phyloP scores from a whole-genome alignment of 2,113 vertebrate genomes.

The Cyprinodon brontotheroides region DNA sequence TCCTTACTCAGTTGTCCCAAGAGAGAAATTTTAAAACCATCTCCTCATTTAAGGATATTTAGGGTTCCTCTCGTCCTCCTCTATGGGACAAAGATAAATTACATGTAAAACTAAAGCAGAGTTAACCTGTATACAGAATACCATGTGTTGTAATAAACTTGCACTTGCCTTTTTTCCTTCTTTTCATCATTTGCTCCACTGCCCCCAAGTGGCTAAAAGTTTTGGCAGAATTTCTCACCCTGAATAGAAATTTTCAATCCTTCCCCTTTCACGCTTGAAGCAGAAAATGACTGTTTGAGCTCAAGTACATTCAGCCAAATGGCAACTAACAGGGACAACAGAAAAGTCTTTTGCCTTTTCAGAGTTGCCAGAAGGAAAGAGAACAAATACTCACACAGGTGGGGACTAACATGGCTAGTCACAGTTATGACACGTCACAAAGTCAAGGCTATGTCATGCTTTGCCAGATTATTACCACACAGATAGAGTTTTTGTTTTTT shows the following conservation, averaged over 20 bases:
- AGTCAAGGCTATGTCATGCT: slow-evolving; percentile 49
- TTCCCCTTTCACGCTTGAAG: slow-evolving; percentile 5
- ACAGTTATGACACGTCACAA: slow-evolving; percentile 35
- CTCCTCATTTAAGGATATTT: not conserved
- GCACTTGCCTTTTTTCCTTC: not conserved
- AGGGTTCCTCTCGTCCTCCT: not conserved
- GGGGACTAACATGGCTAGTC: slow-evolving; percentile 55
- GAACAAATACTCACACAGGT: slow-evolving; percentile 64
- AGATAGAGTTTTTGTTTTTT: slow-evolving; percentile 39
- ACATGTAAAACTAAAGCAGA: not conserved
- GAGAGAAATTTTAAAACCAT: not conserved
- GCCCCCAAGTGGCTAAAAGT: slow-evolving; percentile 8
- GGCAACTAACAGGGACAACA: slow-evolving; percentile 36
- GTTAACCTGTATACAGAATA: no score
- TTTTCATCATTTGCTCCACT: slow-evolving; percentile 8
- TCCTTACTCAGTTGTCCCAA: not conserved
- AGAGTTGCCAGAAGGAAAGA: slow-evolving; percentile 43
- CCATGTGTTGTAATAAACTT: no score
- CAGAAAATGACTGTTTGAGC: slow-evolving; percentile 20
- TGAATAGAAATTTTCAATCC: slow-evolving; percentile 24
- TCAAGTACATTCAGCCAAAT: slow-evolving; percentile 53
- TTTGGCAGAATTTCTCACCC: not conserved
- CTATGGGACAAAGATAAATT: not conserved
- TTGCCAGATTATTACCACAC: slow-evolving; percentile 66
- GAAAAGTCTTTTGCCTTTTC: slow-evolving; percentile 55